Conservation (phyloP, 2,113 vertebrate genomes). For the Clarias macrocephalus region DNA sequence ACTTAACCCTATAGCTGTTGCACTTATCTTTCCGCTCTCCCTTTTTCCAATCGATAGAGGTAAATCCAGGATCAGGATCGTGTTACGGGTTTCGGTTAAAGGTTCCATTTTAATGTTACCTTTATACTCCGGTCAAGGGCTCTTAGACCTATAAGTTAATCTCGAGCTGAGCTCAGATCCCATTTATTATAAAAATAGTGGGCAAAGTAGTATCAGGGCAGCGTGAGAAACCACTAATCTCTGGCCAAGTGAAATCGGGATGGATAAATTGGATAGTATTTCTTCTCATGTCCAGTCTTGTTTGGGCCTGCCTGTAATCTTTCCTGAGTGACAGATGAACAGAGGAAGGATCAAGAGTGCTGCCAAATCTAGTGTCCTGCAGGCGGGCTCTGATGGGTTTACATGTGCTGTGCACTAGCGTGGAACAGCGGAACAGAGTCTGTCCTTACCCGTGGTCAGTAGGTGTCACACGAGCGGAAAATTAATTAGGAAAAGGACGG, state of each 20-base stretch:
- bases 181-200: slow-evolving; percentile 28
- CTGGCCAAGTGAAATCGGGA: neutral
- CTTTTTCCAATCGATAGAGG: slow-evolving; percentile 21
- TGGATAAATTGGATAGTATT: slow-evolving; percentile 37
- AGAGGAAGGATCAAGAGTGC: slow-evolving; percentile 40
- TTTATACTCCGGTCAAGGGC: neutral
- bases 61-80: slow-evolving; percentile 33
- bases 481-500: slow-evolving; percentile 48
- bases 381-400: slow-evolving; percentile 38
- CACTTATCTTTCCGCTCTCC: slow-evolving; percentile 23
- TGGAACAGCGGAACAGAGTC: slow-evolving; percentile 15
- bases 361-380: slow-evolving; percentile 35
- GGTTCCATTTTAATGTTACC: slow-evolving; percentile 35
- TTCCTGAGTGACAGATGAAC: slow-evolving; percentile 47
- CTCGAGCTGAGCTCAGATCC: neutral
- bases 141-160: slow-evolving; percentile 22
- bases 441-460: slow-evolving; percentile 24
- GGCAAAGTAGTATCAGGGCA: neutral
- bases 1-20: slow-evolving; percentile 1
- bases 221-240: slow-evolving; percentile 32
- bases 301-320: slow-evolving; percentile 33
- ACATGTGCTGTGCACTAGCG: slow-evolving; percentile 31
- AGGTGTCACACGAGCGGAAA: slow-evolving; percentile 31
- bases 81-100: slow-evolving; percentile 15
- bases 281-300: slow-evolving; percentile 30